Base-by-base conservation (phyloP, 2,797 vertebrate species). In the Bradypodion ventrale region DNA sequence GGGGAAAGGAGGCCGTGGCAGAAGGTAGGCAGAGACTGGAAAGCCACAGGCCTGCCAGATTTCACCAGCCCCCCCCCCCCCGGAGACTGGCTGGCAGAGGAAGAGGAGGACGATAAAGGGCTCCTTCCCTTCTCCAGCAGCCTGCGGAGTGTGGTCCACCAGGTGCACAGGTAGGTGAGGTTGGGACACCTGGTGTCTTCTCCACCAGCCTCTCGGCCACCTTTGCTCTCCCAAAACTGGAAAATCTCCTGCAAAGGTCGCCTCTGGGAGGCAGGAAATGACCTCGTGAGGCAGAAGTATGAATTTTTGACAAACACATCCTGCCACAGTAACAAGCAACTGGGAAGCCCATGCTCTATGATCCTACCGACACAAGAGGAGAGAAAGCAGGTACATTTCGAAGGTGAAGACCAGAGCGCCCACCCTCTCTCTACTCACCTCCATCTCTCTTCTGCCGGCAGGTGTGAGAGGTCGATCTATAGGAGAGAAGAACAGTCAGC, bases 401-500 rank as follows among this genome's bases (percentile, higher is more conserved):
- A 37, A 49, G 42, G 16, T 6, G 32, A 13, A 29, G 29, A 52
- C 62, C 0, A 44, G 60, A 3, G 7, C 21, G 19, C 73, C n/a
- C 12, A 46, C 63, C 32, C 42, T 1, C 40, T 49, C 13, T 29
- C 4, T 4, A 97, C 97, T 96, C 89, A 99, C 98, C 98, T 98
- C 98, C 98, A 99, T 91, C 97, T 96, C 88, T 99, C 98, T 80
- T 99, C 98, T 10, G 98, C 97, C 81, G 98, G 98, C 75, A 99
- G 96, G 87, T 98, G 96, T 7, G 98, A 98, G 87, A 98, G 89
- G 85, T 99, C 98, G 15, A 98, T 94, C 98, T 98, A 86, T 19
- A 93, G 84, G 86, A 91, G 68, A 92, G 10, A 69, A 75, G 78
- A 75, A 65, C 37, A 32, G 73, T n/a, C 37, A 84, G 59, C 13